Evolutionary conservation across 2,888 invertebrate genomes (phyloP).

Genomic region (Philhelius pedissequus): DNA sequence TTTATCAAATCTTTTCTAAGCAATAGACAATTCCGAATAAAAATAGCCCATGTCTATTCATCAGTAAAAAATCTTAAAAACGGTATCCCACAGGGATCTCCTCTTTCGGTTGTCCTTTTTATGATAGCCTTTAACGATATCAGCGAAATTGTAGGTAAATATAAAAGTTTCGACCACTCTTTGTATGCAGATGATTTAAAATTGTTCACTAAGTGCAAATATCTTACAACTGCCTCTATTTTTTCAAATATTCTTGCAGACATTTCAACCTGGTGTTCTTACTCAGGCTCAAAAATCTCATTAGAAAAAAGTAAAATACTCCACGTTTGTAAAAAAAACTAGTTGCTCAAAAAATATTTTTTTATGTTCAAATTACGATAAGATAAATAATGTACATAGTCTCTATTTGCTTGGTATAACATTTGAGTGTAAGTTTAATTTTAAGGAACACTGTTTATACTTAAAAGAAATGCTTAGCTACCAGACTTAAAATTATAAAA

Average conservation of each 20-base stretch:
- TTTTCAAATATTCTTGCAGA: neutral
- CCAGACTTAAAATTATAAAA: too few relatives aligned
- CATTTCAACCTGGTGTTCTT: too few relatives aligned
- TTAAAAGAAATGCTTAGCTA: too few relatives aligned
- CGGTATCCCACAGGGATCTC: neutral
- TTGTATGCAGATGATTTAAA: neutral
- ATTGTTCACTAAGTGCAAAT: neutral
- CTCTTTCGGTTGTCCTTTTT: neutral
- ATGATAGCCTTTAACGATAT: neutral
- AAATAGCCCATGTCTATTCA: neutral
- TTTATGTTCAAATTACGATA: neutral
- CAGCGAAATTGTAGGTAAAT: neutral
- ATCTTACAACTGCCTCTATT: neutral
- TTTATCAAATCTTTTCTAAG: neutral
- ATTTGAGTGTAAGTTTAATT: too few relatives aligned
- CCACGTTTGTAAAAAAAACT: too few relatives aligned
- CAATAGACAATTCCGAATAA: neutral
- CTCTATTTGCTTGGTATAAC: neutral
- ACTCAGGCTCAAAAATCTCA: too few relatives aligned
- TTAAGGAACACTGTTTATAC: too few relatives aligned
- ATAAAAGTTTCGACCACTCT: neutral
- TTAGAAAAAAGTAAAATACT: neutral
- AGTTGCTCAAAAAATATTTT: neutral
- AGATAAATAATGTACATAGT: neutral
- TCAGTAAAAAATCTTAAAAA: neutral